A percentile compares a stretch with the other conserved stretches of the same genome.
Evolutionary conservation across 2,113 vertebrate genomes (phyloP).

Genomic region (Ammodytes dubius): DNA sequence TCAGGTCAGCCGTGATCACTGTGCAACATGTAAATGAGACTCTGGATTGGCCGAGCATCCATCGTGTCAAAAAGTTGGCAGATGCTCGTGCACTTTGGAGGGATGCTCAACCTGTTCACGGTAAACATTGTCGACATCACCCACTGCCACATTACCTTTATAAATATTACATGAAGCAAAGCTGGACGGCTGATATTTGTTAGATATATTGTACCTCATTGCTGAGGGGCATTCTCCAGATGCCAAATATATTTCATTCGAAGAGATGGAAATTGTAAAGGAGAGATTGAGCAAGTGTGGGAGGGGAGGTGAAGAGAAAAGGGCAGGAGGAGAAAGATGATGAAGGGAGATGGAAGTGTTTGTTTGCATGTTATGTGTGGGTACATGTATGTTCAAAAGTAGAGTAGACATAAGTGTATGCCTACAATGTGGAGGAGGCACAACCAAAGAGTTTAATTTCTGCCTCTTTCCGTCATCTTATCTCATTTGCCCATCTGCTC

Average conservation of each 20-base stretch:
- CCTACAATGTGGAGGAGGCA: not conserved
- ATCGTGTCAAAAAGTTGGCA: constrained; percentile 69
- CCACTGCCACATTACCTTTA: constrained; percentile 72
- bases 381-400: not conserved
- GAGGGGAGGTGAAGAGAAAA: constrained; percentile 51
- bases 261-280: constrained; percentile 82
- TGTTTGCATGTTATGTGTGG: constrained; percentile 28
- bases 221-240: constrained; percentile 80
- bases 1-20: constrained; percentile 62
- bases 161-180: constrained; percentile 82
- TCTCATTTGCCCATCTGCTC: constrained; percentile 4
- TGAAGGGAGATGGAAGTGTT: constrained; percentile 26
- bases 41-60: constrained; percentile 57
- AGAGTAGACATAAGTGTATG: constrained; percentile 12
- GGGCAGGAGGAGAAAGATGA: constrained; percentile 55
- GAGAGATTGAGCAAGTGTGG: constrained; percentile 62
- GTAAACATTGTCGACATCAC: constrained; percentile 76
- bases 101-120: constrained; percentile 71
- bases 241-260: constrained; percentile 82
- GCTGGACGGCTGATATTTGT: constrained; percentile 80
- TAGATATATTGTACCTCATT: constrained; percentile 81
- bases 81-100: constrained; percentile 65
- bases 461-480: not conserved
- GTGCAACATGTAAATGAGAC: constrained; percentile 72
- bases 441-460: constrained; percentile 12